Percentiles rank a stretch among this genome's conserved stretches.
phyloP scores from a whole-genome alignment of 2,113 vertebrate genomes.

The Xenopus laevis region DNA sequence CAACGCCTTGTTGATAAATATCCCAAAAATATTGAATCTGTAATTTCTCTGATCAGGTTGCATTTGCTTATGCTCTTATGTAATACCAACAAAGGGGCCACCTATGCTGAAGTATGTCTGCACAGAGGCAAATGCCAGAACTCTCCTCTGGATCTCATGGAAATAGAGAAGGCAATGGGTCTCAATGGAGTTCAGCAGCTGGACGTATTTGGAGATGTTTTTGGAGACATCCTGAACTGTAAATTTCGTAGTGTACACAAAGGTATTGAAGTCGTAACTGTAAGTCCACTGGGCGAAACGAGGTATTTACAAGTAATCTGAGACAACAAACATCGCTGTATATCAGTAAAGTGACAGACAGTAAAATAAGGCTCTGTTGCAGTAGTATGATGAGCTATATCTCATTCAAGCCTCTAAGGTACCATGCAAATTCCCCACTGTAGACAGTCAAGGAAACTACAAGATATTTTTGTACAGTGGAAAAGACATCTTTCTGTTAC shows the following conservation, averaged over 20 bases:
- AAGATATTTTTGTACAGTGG: no score
- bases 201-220: constrained; percentile 28
- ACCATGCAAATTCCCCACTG: no score
- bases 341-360: not conserved
- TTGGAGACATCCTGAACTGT: constrained; percentile 32
- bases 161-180: constrained; percentile 21
- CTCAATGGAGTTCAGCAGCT: constrained; percentile 16
- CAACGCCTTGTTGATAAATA: constrained; percentile 18
- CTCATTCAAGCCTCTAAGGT: no score
- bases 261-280: constrained; percentile 17
- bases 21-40: constrained; percentile 1
- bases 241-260: constrained; percentile 13
- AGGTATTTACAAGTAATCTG: not conserved
- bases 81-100: constrained; percentile 23
- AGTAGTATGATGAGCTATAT: no score
- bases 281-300: not conserved
- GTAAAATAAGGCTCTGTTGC: no score
- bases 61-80: not conserved
- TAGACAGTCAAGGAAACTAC: no score
- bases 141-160: constrained; percentile 14
- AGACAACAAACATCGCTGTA: not conserved
- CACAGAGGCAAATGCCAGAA: constrained; percentile 14
- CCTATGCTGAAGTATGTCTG: constrained; percentile 1
- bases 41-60: constrained; percentile 2
- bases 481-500: no score